These are phyloP conservation scores for Channa maculata DNA, from an alignment of 2,113 vertebrate genomes.

Conservation along the genomic window DNA sequence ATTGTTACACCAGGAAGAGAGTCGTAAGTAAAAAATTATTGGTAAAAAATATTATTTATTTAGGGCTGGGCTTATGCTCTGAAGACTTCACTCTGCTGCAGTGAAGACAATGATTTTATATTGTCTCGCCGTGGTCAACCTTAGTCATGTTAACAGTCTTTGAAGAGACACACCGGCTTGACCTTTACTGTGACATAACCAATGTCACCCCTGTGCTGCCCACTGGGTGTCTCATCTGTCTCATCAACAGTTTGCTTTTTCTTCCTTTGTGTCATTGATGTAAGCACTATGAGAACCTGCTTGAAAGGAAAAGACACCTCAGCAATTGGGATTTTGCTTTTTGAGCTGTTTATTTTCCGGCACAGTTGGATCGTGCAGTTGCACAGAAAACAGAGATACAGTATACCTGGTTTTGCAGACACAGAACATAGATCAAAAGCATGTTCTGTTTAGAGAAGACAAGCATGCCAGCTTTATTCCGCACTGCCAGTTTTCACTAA, in stretches of 20 bases:
- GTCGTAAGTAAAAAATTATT: too few relatives aligned
- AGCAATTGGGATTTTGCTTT: slow-evolving; percentile 43
- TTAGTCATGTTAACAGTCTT: slow-evolving; percentile 28
- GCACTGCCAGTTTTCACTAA: slow-evolving; percentile 60
- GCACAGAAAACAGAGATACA: slow-evolving; percentile 61
- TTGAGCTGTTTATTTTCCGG: slow-evolving; percentile 69
- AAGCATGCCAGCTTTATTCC: slow-evolving; percentile 65
- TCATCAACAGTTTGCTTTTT: slow-evolving; percentile 47
- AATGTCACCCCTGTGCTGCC: slow-evolving; percentile 37
- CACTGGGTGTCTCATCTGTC: slow-evolving; percentile 31
- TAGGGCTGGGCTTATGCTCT: too few relatives aligned
- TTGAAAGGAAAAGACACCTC: slow-evolving; percentile 48
- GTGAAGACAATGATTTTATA: slow-evolving; percentile 40
- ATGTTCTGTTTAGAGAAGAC: slow-evolving; percentile 69
- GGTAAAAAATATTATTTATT: too few relatives aligned
- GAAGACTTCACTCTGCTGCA: slow-evolving; percentile 4
- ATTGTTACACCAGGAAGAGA: not conserved
- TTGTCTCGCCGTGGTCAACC: slow-evolving; percentile 38
- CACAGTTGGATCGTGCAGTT: slow-evolving; percentile 49
- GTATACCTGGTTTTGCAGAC: slow-evolving; percentile 61
- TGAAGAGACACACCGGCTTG: slow-evolving; percentile 1
- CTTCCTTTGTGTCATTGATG: slow-evolving; percentile 49
- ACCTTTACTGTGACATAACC: slow-evolving; percentile 12
- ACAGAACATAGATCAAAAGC: slow-evolving; percentile 75
- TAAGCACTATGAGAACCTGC: slow-evolving; percentile 48